A percentile compares a stretch with the other conserved stretches of the same genome.
Evolutionary conservation across 1,140 invertebrate genomes (phyloP).

Genomic region (Cotesia typhae): DNA sequence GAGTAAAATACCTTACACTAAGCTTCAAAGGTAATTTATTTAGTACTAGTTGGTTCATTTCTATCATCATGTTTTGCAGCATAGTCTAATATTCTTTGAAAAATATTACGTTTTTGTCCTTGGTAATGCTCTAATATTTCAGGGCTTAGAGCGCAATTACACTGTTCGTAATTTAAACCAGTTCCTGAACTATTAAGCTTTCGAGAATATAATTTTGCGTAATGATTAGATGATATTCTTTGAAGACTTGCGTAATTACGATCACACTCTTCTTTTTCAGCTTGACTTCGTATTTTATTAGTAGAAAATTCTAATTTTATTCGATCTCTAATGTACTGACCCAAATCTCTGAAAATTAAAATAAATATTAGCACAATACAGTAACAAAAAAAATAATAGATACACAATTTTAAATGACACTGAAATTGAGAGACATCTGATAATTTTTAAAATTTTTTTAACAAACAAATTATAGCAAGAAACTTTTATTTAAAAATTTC

Average conservation of each 20-base stretch:
- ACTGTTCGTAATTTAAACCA: constrained; percentile 76
- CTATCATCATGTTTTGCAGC: constrained; percentile 13
- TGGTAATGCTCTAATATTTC: constrained; percentile 74
- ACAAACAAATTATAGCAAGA: too few relatives aligned
- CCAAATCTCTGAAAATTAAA: constrained; percentile 74
- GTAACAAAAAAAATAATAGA: neutral
- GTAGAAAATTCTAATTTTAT: constrained; percentile 73
- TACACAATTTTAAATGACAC: neutral
- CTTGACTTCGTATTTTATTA: constrained; percentile 65
- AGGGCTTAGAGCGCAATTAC: constrained; percentile 74
- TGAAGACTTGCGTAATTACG: constrained; percentile 75
- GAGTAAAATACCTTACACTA: neutral
- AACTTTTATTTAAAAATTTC: too few relatives aligned
- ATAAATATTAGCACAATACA: neutral
- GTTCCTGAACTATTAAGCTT: constrained; percentile 70
- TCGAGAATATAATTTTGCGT: constrained; percentile 73
- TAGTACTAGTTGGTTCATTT: neutral
- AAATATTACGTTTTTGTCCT: constrained; percentile 65
- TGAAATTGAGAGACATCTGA: too few relatives aligned
- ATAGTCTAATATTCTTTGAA: constrained; percentile 15
- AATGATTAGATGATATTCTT: constrained; percentile 74
- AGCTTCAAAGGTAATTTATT: neutral
- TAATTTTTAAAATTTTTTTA: too few relatives aligned
- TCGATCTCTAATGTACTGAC: constrained; percentile 76
- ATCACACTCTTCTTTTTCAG: constrained; percentile 71